A percentile compares a stretch with the other conserved stretches of the same genome.
Evolutionary conservation across 2,888 invertebrate genomes (phyloP).

Genomic region (Frankliniella fusca): DNA sequence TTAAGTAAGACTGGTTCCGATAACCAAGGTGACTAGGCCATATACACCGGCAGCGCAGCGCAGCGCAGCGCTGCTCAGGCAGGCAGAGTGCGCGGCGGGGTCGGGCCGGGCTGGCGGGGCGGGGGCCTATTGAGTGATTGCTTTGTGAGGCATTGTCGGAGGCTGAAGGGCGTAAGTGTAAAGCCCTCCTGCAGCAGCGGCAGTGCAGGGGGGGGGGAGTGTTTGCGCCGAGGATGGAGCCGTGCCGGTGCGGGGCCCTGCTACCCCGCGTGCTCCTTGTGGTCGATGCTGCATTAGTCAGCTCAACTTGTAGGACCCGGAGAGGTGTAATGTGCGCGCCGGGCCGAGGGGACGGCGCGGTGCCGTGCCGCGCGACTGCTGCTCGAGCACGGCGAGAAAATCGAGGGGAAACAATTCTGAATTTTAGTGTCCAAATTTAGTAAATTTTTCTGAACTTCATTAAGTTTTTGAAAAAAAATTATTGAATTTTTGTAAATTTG

Average conservation of each 20-base stretch:
- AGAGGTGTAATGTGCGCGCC: no score
- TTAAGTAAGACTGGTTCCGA: constrained; percentile 24
- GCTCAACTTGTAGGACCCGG: not conserved
- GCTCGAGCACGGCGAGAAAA: no score
- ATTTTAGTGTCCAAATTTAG: no score
- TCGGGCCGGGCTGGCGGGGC: not conserved
- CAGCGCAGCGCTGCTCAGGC: not conserved
- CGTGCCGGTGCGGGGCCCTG: not conserved
- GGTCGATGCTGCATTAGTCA: not conserved
- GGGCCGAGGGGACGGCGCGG: no score
- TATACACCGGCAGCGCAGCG: not conserved
- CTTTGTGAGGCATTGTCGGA: constrained; percentile 17
- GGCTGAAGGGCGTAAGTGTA: constrained; percentile 4
- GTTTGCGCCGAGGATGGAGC: not conserved
- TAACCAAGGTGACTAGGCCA: constrained; percentile 24
- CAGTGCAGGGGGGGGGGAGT: not conserved
- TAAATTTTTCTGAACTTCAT: no score
- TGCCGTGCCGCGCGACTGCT: no score
- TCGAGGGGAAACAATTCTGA: no score
- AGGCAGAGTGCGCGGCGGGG: not conserved
- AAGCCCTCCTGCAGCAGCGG: not conserved
- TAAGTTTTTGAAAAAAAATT: no score
- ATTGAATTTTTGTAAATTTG: no score
- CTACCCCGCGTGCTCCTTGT: not conserved
- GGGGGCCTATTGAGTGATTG: constrained; percentile 19